These are phyloP conservation scores for Microcebus ravelobensis DNA, from an alignment of 2,113 vertebrate species.

Conservation along the genomic window DNA sequence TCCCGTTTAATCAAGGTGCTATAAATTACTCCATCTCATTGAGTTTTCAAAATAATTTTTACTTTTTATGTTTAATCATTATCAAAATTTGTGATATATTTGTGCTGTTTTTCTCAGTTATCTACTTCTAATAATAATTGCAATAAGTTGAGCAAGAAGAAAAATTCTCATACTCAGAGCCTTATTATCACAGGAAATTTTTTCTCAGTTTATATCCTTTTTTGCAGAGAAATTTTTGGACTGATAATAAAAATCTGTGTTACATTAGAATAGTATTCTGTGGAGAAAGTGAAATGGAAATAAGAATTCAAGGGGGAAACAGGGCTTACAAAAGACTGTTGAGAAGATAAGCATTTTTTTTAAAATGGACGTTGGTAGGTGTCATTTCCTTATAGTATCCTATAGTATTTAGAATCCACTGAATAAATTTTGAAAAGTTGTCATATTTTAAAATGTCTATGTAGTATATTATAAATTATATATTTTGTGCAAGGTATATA, in stretches of 20 bases:
- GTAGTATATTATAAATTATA: background rate
- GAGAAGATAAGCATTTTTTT: background rate
- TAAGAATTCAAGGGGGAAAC: background rate
- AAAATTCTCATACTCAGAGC: background rate
- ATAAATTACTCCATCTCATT: background rate
- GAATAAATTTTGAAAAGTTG: conserved; percentile 10
- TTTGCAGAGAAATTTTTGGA: background rate
- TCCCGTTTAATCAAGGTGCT: background rate
- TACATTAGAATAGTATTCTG: background rate
- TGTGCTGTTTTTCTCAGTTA: background rate
- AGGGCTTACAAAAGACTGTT: background rate
- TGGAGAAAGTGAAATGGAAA: background rate
- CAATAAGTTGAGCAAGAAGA: background rate
- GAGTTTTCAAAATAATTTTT: background rate
- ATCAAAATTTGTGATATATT: background rate
- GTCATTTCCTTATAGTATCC: background rate
- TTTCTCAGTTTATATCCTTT: background rate
- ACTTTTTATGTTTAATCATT: background rate
- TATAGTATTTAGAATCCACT: background rate
- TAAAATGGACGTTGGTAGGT: background rate
- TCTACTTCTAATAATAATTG: background rate
- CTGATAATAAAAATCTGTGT: background rate
- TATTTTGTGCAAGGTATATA: background rate
- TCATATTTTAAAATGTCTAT: background rate
- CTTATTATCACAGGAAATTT: background rate